Conservation (phyloP, 2,888 invertebrate species). For the Volucella zonaria region DNA sequence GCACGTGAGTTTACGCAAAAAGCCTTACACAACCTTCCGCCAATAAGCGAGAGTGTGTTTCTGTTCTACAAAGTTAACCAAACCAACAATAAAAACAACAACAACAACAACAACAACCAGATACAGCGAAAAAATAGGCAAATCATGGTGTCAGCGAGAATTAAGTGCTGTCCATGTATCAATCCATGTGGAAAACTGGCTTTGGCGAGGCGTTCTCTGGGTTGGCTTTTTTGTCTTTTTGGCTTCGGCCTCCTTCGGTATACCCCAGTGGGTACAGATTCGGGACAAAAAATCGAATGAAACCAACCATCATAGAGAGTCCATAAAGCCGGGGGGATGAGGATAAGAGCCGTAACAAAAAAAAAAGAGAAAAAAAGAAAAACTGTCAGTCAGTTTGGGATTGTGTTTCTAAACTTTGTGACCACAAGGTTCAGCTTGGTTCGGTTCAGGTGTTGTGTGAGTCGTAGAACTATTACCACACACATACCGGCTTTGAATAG, state of each 20-base stretch:
- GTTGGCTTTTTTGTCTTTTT: slow-evolving; percentile 16
- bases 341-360: slow-evolving; percentile 10
- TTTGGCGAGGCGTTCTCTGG: slow-evolving; percentile 48
- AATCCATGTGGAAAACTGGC: slow-evolving; percentile 63
- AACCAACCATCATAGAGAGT: slow-evolving; percentile 31
- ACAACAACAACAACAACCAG: slow-evolving; percentile 20
- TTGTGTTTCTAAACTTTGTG: slow-evolving; percentile 53
- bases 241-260: slow-evolving; percentile 21
- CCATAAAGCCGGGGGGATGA: neutral
- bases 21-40: neutral
- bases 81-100: slow-evolving; percentile 2
- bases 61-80: slow-evolving; percentile 35
- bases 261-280: no score
- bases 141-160: slow-evolving; percentile 72
- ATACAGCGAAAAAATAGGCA: slow-evolving; percentile 47
- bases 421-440: slow-evolving; percentile 39
- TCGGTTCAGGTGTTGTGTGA: slow-evolving; percentile 55
- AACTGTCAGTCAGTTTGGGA: slow-evolving; percentile 65
- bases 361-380: slow-evolving; percentile 1
- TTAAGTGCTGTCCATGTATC: slow-evolving; percentile 73
- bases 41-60: slow-evolving; percentile 6
- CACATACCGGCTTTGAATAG: neutral
- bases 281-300: slow-evolving; percentile 22
- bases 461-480: slow-evolving; percentile 27
- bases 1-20: slow-evolving; percentile 57